Percentiles rank a stretch among this genome's conserved stretches.
Conservation (phyloP, 2,888 invertebrate species). For the Diarsia dahlii region DNA sequence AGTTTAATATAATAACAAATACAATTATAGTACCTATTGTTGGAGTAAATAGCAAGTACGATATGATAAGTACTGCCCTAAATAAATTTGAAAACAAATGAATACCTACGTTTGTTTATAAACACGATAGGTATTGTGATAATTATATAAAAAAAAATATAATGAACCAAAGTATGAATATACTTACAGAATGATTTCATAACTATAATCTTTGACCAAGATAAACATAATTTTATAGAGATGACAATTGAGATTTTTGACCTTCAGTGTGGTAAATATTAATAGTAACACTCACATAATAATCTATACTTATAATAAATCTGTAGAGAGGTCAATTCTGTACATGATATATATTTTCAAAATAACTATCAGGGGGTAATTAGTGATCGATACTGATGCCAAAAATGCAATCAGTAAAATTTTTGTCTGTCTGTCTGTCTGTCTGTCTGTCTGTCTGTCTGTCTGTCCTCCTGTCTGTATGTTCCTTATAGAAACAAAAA, state of each 20-base stretch:
- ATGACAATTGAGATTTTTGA: background rate
- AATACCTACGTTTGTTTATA: background rate
- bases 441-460: no score
- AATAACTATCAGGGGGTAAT: no score
- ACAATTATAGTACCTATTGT: background rate
- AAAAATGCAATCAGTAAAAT: no score
- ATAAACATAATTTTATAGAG: background rate
- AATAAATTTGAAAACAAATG: background rate
- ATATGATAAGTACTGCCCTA: background rate
- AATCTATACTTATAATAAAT: no score
- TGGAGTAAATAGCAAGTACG: background rate
- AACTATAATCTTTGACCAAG: conserved; percentile 9
- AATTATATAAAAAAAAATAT: background rate
- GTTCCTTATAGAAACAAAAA: no score
- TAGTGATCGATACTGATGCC: no score
- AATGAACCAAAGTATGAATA: background rate
- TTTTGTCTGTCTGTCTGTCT: no score
- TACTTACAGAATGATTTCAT: background rate
- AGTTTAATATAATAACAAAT: background rate
- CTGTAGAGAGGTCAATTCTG: no score
- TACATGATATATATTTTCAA: no score
- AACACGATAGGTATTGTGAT: background rate
- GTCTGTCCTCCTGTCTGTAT: no score
- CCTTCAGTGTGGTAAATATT: conserved; percentile 9
- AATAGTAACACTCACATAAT: background rate